These are phyloP conservation scores for Paradoxurus hermaphroditus DNA, from an alignment of 2,113 vertebrate genomes.

Conservation along the genomic window DNA sequence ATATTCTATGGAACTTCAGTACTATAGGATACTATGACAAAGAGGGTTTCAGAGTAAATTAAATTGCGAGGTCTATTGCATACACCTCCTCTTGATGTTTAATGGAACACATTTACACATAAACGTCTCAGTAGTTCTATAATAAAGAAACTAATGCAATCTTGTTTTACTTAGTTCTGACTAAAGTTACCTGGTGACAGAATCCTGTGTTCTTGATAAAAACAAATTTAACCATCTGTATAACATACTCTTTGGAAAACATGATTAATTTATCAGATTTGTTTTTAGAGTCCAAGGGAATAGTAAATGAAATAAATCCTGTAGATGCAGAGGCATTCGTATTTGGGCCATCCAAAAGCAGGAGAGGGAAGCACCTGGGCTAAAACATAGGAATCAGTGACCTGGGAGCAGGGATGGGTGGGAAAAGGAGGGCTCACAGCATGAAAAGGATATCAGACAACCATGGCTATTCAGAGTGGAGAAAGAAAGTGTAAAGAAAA, in stretches of 20 bases:
- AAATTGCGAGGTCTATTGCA: background rate
- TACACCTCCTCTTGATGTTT: background rate
- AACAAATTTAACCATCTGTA: background rate
- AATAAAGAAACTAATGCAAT: background rate
- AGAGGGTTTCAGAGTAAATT: background rate
- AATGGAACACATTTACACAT: background rate
- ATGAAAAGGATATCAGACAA: background rate
- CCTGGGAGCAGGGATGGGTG: rapidly evolving
- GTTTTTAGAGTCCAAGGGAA: background rate
- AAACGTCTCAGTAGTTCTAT: background rate
- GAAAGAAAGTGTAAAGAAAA: background rate
- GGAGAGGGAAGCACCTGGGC: background rate
- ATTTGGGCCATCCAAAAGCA: background rate
- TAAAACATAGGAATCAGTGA: background rate
- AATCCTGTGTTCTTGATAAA: background rate
- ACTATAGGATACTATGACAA: background rate
- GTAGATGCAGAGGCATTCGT: background rate
- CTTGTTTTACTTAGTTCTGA: background rate
- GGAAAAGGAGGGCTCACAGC: background rate
- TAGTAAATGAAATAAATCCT: background rate
- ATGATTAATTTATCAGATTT: background rate
- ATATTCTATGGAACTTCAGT: background rate
- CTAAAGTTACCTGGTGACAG: background rate
- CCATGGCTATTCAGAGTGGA: background rate
- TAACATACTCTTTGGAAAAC: background rate